Base-by-base conservation (phyloP, 2,113 vertebrate genomes). In the Syngnathoides biaculeatus region DNA sequence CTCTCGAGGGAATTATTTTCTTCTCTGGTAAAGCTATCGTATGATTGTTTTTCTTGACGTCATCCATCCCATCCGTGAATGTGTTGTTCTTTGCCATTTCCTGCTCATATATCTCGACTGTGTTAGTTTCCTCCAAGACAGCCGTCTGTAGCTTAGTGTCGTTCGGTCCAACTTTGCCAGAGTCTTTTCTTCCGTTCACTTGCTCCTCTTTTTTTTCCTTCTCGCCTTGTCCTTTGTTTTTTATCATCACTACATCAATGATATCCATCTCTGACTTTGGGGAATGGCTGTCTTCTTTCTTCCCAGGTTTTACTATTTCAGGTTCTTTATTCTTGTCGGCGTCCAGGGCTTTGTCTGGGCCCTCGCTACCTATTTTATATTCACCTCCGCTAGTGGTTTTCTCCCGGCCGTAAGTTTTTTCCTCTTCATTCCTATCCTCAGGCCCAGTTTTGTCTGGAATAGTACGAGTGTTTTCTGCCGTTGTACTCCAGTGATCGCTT, bases 191-290 rank as follows among this genome's bases (percentile, higher is more conserved):
- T 27, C 86, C 81, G 14, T 89, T 86, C 60, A 88, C 79, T 65
- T 87, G 85, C 65, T 85, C 76, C 13, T 87, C 84, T 81, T 89
- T 90, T 40, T 68, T 86, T 64, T 85, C 75, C 61, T 83, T 80
- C n/a, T 82, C 80, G 45, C 47, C 76, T 55, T 87, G 88, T 8
- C 87, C 89, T 80, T 90, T 90, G 38, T 87, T 76, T 75, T 84
- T 85, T 48, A 48, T 75, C 67, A 85, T 65, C 0, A 68, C 26
- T 40, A 60, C 60, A 27, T 80, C 74, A 2, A 79, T 79, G 61
- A 74, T 50, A 30, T 86, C 75, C 1, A 68, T 79, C 19, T 79
- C 83, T 1, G 43, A 5, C 48, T 77, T 57, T 57, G 35, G 43
- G 42, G 82, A 77, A 30, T n/a, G 55, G 15, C 43, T 42, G 24